These are phyloP conservation scores for Yponomeuta malinellus DNA, from an alignment of 2,888 invertebrate species.

Conservation along the genomic window DNA sequence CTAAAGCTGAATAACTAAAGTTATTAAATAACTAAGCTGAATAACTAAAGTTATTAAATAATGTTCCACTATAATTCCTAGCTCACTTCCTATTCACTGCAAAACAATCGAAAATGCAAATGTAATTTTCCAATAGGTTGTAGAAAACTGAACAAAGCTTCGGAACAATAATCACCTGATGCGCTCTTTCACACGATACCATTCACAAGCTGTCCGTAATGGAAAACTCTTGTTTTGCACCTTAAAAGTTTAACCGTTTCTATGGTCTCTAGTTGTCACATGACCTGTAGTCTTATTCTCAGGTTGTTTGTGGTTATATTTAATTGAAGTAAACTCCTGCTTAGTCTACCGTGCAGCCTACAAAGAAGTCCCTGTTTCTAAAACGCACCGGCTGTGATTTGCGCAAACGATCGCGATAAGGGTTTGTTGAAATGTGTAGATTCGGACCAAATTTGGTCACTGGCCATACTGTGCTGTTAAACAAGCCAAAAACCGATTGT, in stretches of 20 bases:
- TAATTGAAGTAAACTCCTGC: not conserved
- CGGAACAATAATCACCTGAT: conserved; percentile 22
- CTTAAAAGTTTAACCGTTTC: conserved; percentile 6
- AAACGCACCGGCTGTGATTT: conserved; percentile 2
- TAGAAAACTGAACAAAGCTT: not conserved
- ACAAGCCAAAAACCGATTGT: not conserved
- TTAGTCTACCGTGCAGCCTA: not conserved
- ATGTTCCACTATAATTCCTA: too few species aligned
- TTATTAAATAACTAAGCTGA: not conserved
- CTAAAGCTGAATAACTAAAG: not conserved
- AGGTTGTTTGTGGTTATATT: not conserved
- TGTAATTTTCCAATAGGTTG: not conserved
- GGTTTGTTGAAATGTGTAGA: not conserved
- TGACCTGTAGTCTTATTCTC: not conserved
- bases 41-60: not conserved
- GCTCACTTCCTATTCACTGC: not conserved
- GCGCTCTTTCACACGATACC: conserved; percentile 45
- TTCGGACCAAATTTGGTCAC: conserved; percentile 7
- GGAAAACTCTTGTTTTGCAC: conserved; percentile 53
- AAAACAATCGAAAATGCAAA: not conserved
- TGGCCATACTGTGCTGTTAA: not conserved
- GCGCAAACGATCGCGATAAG: conserved; percentile 12
- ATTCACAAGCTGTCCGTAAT: conserved; percentile 35
- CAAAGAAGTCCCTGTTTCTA: conserved; percentile 4
- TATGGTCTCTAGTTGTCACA: not conserved